A percentile compares a stretch with the other conserved stretches of the same genome.
phyloP scores from a whole-genome alignment of 2,113 vertebrate species.

The Penelope pileata region DNA sequence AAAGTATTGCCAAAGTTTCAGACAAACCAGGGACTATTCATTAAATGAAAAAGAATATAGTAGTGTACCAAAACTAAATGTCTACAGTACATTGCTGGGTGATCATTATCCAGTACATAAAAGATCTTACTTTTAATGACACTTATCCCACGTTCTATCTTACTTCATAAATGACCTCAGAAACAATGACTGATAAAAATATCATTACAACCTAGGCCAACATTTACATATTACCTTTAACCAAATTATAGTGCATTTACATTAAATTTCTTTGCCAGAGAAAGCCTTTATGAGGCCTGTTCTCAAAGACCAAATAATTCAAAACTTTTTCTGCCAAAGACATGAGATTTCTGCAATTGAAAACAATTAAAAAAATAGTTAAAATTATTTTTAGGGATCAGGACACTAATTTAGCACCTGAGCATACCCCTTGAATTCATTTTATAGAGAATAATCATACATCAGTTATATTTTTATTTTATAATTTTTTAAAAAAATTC shows the following conservation, averaged over 20 bases:
- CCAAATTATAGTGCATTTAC: neutral
- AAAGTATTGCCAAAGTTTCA: conserved; percentile 20
- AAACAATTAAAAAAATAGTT: neutral
- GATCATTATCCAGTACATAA: neutral
- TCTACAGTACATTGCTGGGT: neutral
- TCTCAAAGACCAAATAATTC: neutral
- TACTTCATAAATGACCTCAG: neutral
- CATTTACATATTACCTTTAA: neutral
- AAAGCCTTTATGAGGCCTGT: neutral
- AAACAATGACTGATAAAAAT: neutral
- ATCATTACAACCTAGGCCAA: neutral
- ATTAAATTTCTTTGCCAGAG: neutral
- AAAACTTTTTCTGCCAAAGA: neutral
- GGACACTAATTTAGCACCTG: neutral
- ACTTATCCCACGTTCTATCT: neutral
- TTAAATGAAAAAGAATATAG: neutral
- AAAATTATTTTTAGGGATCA: neutral
- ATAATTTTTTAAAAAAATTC: neutral
- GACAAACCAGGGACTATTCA: neutral
- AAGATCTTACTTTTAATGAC: neutral
- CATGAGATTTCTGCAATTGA: neutral
- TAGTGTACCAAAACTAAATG: neutral
- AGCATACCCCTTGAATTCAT: neutral
- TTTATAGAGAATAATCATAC: neutral
- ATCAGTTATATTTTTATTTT: neutral